Base-by-base conservation (phyloP, 1,140 invertebrate species). In the Drosophila sulfurigaster region DNA sequence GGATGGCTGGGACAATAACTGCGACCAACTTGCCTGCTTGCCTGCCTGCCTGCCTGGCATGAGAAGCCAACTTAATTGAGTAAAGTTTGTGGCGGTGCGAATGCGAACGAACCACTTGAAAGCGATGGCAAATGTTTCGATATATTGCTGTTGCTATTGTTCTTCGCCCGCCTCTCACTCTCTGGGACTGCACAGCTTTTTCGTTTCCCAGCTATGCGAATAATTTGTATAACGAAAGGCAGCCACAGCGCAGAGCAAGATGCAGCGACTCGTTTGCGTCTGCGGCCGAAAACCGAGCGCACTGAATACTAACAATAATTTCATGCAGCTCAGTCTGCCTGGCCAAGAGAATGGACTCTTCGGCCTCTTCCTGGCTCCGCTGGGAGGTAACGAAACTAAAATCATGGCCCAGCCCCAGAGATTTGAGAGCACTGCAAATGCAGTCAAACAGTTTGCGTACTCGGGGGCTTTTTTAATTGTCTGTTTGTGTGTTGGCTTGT, bases 381-480 rank as follows among this genome's bases (percentile, higher is more conserved):
- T 65, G 15, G 78, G 46, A 65, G 81, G 52, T 63, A 59, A 60
- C 60, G 59, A 64, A 70, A 73, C 83, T 89, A 64, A 83, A 88
- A 88, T 88, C 83, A 78, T 89, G 79, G 80, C 60, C 64, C 70
- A 41, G 46, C 85, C 67, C 80, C 49, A 62, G 77, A 74, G 83
- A 81, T 59, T 79, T 70, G 73, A 38, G 51, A 69, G 79, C 48
- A 63, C 66, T 66, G 77, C 65, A 75, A 87, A 68, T 80, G 74
- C 73, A 79, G 77, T 78, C 85, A 72, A 88, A 88, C 70, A 75
- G 73, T 75, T 70, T 78, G 67, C 67, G 63, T 75, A 80, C 83
- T 89, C 78, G 60, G 59, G 83, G 80, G 83, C 77, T 80, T 88
- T 88, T 87, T 87, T 87, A 87, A 87, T 87, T 87, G 83, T 89